These are phyloP conservation scores for Graptemys geographica DNA, from an alignment of 2,797 vertebrate species.

Conservation along the genomic window DNA sequence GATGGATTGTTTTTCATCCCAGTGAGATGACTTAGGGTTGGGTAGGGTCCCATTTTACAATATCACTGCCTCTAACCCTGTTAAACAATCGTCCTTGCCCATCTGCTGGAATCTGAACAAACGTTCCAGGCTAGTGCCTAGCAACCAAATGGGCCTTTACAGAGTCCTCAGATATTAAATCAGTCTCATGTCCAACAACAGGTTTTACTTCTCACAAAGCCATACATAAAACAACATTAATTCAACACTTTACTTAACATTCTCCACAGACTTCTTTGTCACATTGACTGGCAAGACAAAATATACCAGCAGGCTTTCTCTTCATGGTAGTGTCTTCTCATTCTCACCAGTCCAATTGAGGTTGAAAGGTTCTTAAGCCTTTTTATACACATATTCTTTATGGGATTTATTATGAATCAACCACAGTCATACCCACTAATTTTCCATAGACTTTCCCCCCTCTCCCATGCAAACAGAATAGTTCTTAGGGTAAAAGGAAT, in stretches of 20 bases:
- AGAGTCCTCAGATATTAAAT: not conserved
- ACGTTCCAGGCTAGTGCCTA: not conserved
- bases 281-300: not conserved
- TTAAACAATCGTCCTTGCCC: not conserved
- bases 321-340: not conserved
- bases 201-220: not conserved
- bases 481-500: not conserved
- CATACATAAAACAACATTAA: not conserved
- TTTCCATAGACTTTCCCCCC: not conserved
- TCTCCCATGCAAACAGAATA: not conserved
- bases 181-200: not conserved
- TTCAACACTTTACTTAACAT: not conserved
- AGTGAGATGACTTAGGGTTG: not conserved
- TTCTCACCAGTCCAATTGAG: not conserved
- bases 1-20: not conserved
- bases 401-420: not conserved
- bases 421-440: not conserved
- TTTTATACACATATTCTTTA: not conserved
- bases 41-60: not conserved
- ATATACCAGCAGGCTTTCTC: not conserved
- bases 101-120: not conserved
- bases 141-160: not conserved
- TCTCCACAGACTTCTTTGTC: not conserved
- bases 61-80: not conserved
- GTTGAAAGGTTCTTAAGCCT: not conserved